Evolutionary conservation across 2,113 vertebrate species (phyloP).

Genomic region (Cryptotis parvus): DNA sequence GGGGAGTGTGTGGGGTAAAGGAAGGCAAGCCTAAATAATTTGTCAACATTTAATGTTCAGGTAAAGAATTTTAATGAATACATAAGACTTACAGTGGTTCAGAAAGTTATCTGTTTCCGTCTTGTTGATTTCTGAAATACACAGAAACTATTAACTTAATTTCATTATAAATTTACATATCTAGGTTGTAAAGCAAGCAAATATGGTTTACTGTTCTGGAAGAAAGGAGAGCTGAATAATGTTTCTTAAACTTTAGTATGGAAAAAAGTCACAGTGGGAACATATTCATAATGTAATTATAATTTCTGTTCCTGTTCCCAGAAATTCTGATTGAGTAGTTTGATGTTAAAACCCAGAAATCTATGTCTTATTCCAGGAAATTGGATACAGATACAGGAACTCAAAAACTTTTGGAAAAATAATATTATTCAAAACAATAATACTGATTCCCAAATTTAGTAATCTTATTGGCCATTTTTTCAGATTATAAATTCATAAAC

Average conservation of each 20-base stretch:
- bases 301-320: neutral
- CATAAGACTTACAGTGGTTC: conserved; percentile 77
- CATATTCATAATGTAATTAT: neutral
- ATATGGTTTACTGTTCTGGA: neutral
- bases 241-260: neutral
- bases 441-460: neutral
- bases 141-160: conserved; percentile 46
- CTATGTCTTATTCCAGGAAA: conserved; percentile 1
- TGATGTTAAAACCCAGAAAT: neutral
- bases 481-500: neutral
- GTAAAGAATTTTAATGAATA: conserved; percentile 38
- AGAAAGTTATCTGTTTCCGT: conserved; percentile 79
- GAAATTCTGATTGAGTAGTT: neutral
- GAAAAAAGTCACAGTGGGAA: neutral
- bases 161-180: neutral
- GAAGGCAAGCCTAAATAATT: neutral
- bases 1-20: too few species aligned
- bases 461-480: conserved; percentile 26
- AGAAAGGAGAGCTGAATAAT: neutral
- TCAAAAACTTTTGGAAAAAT: neutral
- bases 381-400: neutral
- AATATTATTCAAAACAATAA: neutral
- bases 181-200: conserved; percentile 4
- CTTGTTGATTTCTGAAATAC: conserved; percentile 82
- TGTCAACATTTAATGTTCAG: neutral